Conservation (phyloP, 1,140 invertebrate species). For the Drosophila suzukii region DNA sequence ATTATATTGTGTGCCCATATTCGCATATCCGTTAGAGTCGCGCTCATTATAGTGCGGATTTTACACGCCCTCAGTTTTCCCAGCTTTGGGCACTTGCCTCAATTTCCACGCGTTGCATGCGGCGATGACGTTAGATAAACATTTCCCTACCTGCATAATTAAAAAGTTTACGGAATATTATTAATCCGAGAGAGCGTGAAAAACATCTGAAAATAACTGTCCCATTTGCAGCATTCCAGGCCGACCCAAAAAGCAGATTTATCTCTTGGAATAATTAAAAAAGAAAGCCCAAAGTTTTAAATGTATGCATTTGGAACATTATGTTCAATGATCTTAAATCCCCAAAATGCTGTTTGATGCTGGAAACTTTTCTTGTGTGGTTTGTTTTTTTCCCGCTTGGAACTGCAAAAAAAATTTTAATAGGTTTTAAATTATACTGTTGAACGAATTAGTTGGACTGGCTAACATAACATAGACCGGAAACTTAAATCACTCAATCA, state of each 20-base stretch:
- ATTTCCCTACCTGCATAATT: constrained; percentile 45
- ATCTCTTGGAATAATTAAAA: neutral
- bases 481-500: constrained; percentile 50
- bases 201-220: constrained; percentile 7
- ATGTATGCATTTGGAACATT: neutral
- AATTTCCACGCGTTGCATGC: constrained; percentile 45
- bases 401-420: neutral
- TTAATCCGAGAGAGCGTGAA: constrained; percentile 11
- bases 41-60: constrained; percentile 17
- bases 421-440: neutral
- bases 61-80: constrained; percentile 27
- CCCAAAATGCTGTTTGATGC: neutral
- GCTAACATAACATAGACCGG: neutral
- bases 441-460: neutral
- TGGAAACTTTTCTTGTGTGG: neutral
- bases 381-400: neutral
- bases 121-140: constrained; percentile 40
- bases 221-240: neutral
- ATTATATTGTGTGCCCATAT: constrained; percentile 11
- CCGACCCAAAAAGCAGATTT: constrained; percentile 6
- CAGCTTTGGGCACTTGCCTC: constrained; percentile 14
- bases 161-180: constrained; percentile 19
- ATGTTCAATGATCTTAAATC: constrained; percentile 13
- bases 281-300: neutral
- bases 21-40: constrained; percentile 25